Base-by-base conservation (phyloP, 1,140 invertebrate species). In the Brachionus asplanchnoidis region DNA sequence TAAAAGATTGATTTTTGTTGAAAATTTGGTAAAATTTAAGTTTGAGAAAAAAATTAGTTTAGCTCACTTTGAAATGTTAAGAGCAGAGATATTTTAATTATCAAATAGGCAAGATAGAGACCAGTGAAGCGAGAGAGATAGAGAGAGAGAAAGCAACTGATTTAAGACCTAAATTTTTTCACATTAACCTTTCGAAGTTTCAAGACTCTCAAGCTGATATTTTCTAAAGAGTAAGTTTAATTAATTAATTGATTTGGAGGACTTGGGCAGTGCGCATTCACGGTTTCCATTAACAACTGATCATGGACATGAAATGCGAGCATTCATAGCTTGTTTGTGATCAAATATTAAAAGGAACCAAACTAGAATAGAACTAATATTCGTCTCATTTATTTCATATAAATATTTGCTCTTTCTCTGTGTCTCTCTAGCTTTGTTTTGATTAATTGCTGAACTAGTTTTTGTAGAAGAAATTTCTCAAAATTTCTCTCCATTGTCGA, bases 361-460 rank as follows among this genome's bases (percentile, higher is more conserved):
- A 68, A 68, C 66, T 68, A 40, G 32, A 68, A 32, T 32, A 32
- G n/a, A 40, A 17, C 66, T 68, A 68, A 32, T 68, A 68, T 6
- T 32, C 66, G 66, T 68, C 66, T 68, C 32, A 68, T 68, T 68
- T 68, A 68, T 68, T 68, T 68, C 66, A 68, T 68, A 36, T 68
- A 68, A 68, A 68, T 68, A 68, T 68, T 68, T 68, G 66, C 66
- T 68, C 66, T 68, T 68, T 68, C 66, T 32, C 32, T 68, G 17
- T 68, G 26, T 68, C 32, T 68, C 14, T 68, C 32, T 28, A 68
- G 53, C 53, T 60, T 60, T 68, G 32, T 68, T 68, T 68, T 68
- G 66, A 68, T 68, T 68, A 68, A 68, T 68, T 68, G n/a, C 66
- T 68, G 66, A 68, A 68, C 66, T 68, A 68, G 66, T 68, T 68